Percentiles rank a stretch among this genome's conserved stretches.
Evolutionary conservation across 1,140 invertebrate genomes (phyloP).

Genomic region (Drosophila grimshawi): DNA sequence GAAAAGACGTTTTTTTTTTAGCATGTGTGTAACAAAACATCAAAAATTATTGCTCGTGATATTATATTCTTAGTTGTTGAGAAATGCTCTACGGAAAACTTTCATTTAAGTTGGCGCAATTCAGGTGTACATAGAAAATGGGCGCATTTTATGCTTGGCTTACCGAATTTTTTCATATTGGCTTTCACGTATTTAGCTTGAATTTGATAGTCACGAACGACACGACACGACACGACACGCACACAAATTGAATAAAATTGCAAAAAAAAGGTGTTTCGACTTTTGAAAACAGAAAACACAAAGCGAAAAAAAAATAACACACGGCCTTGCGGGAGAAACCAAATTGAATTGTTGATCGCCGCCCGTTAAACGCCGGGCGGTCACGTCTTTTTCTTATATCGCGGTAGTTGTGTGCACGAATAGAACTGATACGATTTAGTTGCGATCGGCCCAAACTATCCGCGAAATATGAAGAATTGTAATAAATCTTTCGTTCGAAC

Average conservation of each 20-base stretch:
- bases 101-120: too few species aligned
- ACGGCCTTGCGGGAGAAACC: slow-evolving; percentile 56
- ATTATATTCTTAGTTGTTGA: too few species aligned
- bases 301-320: slow-evolving; percentile 58
- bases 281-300: slow-evolving; percentile 19
- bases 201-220: slow-evolving; percentile 31
- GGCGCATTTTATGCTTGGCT: slow-evolving; percentile 21
- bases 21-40: too few species aligned
- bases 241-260: slow-evolving; percentile 40
- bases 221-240: slow-evolving; percentile 15
- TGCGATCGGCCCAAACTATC: slow-evolving; percentile 54
- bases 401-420: slow-evolving; percentile 50
- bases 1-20: too few species aligned
- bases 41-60: too few species aligned
- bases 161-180: slow-evolving; percentile 76
- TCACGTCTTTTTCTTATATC: slow-evolving; percentile 47
- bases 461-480: slow-evolving; percentile 72
- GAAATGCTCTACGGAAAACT: too few species aligned
- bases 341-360: slow-evolving; percentile 57
- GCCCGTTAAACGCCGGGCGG: slow-evolving; percentile 60
- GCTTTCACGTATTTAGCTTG: slow-evolving; percentile 2
- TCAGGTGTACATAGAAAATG: too few species aligned
- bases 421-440: slow-evolving; percentile 48
- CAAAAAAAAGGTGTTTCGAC: slow-evolving; percentile 51
- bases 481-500: slow-evolving; percentile 69